Evolutionary conservation across 1,140 invertebrate genomes (phyloP).

Genomic region (Anastrepha obliqua): DNA sequence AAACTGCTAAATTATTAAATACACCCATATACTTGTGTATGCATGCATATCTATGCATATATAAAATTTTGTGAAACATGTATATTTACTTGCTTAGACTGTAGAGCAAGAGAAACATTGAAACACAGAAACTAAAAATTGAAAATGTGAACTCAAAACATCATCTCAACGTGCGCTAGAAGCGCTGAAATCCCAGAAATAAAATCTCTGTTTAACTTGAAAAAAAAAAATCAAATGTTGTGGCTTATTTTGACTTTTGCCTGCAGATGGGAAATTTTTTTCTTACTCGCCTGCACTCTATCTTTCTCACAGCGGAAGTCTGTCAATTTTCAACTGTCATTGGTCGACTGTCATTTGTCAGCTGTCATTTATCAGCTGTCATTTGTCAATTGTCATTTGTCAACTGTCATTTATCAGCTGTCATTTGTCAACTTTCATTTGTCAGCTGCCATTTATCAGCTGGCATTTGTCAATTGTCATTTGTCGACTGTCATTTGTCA

Average conservation of each 20-base stretch:
- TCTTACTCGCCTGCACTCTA: neutral
- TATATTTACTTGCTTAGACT: conserved; percentile 6
- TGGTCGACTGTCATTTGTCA: no score
- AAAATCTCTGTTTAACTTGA: conserved; percentile 52
- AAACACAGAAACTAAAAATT: neutral
- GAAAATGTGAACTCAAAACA: conserved; percentile 16
- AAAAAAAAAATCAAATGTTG: neutral
- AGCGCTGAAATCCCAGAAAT: neutral
- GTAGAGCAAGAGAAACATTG: neutral
- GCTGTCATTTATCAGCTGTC: neutral
- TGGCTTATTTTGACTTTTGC: conserved; percentile 2
- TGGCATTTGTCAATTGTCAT: neutral
- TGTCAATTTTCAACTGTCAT: no score
- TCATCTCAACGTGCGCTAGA: conserved; percentile 58
- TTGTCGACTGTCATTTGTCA: neutral
- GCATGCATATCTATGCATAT: conserved; percentile 10
- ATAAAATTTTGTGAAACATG: conserved; percentile 1
- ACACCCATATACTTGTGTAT: neutral
- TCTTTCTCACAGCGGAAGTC: no score
- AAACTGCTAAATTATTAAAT: neutral
- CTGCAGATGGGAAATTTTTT: neutral
- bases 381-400: neutral
- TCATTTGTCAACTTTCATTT: neutral
- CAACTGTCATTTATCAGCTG: neutral
- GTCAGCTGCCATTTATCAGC: neutral